Conservation (phyloP, 1,140 invertebrate genomes). For the Hermetia illucens region DNA sequence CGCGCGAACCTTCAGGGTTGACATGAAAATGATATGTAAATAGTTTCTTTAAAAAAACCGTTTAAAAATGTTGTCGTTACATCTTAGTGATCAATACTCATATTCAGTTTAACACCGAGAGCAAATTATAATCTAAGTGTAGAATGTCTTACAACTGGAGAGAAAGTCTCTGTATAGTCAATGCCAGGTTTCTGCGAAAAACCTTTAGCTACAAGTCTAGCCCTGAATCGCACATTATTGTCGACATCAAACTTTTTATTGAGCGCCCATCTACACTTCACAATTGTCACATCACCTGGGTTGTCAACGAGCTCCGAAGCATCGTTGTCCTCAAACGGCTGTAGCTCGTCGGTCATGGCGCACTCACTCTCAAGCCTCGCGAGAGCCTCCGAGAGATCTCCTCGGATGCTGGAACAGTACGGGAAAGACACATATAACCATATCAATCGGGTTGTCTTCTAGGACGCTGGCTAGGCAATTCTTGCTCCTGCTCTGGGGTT, state of each 20-base stretch:
- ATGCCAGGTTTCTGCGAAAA: constrained; percentile 15
- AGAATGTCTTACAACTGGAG: no score
- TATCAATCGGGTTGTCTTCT: no score
- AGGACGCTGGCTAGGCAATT: not conserved
- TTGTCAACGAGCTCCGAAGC: constrained; percentile 13
- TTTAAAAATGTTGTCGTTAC: no score
- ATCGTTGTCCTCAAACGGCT: constrained; percentile 10
- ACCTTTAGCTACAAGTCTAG: constrained; percentile 22
- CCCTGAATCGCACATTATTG: constrained; percentile 21
- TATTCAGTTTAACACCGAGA: no score
- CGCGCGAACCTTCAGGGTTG: no score
- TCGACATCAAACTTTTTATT: constrained; percentile 17
- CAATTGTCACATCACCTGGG: constrained; percentile 12
- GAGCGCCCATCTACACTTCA: constrained; percentile 25
- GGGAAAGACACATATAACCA: no score
- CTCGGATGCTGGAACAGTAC: not conserved
- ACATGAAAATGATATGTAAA: no score
- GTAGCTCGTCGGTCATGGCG: constrained; percentile 14
- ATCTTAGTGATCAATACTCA: no score
- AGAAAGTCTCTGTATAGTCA: constrained; percentile 24
- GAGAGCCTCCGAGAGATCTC: not conserved
- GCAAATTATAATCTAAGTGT: no score
- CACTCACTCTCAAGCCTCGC: constrained; percentile 6
- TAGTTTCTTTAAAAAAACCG: no score
- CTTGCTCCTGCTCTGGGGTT: not conserved